Evolutionary conservation across 2,888 invertebrate genomes (phyloP).

Genomic region (Noctua janthe): DNA sequence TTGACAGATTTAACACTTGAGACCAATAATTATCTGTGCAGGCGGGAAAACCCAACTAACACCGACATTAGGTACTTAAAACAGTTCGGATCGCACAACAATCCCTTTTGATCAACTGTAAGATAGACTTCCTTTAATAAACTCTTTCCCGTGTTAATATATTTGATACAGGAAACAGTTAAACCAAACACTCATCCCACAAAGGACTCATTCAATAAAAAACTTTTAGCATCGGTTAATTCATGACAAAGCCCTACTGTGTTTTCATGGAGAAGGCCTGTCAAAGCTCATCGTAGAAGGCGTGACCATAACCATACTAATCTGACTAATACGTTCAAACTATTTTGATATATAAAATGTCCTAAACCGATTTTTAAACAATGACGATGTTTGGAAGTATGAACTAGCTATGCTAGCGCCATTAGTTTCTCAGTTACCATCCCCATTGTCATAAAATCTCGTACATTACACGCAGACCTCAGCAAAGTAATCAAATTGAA

Average conservation of each 20-base stretch:
- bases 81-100: neutral
- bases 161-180: slow-evolving; percentile 25
- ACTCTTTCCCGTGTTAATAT: slow-evolving; percentile 21
- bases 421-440: neutral
- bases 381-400: neutral
- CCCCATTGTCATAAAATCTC: slow-evolving; percentile 15
- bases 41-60: neutral
- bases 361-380: neutral
- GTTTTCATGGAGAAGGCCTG: slow-evolving; percentile 3
- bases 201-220: neutral
- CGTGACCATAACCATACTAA: neutral
- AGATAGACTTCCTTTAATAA: slow-evolving; percentile 17
- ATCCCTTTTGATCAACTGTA: neutral
- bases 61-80: neutral
- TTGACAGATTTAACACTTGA: neutral
- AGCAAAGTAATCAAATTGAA: slow-evolving; percentile 27
- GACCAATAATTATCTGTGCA: neutral
- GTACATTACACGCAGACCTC: neutral
- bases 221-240: neutral
- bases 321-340: neutral
- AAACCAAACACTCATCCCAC: neutral
- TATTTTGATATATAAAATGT: neutral
- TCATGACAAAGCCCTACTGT: slow-evolving; percentile 13
- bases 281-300: neutral
- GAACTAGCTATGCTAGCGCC: neutral